Percentiles rank a stretch among this genome's conserved stretches.
phyloP scores from a whole-genome alignment of 2,797 vertebrate species.

The Acomys russatus region DNA sequence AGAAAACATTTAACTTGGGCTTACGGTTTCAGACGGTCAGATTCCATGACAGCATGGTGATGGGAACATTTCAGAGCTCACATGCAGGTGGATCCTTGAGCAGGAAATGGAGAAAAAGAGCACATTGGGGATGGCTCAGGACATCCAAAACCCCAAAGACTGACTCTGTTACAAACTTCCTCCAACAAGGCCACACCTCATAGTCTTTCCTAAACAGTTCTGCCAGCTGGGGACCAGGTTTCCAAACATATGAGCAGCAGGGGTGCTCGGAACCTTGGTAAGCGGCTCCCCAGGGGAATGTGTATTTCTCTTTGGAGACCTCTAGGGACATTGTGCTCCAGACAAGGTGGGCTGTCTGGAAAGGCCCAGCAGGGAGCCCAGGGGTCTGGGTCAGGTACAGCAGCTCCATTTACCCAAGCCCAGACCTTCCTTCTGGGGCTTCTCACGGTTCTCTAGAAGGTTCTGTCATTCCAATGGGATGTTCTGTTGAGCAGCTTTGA shows the following conservation, averaged over 20 bases:
- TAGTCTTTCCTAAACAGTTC: neutral
- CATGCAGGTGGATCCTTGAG: neutral
- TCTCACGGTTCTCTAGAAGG: neutral
- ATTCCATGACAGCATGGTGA: too few relatives aligned
- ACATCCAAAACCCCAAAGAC: neutral
- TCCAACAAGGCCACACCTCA: neutral
- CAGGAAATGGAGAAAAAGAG: neutral
- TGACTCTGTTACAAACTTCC: too few relatives aligned
- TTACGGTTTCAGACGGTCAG: neutral
- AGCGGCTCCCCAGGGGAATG: neutral
- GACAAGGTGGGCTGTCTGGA: neutral
- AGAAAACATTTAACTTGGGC: neutral
- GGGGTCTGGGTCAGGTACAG: neutral
- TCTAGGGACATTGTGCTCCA: neutral
- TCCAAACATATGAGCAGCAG: neutral
- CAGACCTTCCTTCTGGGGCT: neutral
- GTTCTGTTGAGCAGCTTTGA: neutral
- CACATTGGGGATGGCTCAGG: too few relatives aligned
- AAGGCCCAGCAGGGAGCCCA: neutral
- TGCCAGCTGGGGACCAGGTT: too few relatives aligned
- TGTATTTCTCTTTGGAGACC: neutral
- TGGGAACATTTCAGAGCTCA: neutral
- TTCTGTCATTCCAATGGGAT: neutral
- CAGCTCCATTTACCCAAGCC: neutral
- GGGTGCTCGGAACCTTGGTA: neutral